phyloP scores from a whole-genome alignment of 2,888 invertebrate genomes.

The Kryphioiulus occultus region DNA sequence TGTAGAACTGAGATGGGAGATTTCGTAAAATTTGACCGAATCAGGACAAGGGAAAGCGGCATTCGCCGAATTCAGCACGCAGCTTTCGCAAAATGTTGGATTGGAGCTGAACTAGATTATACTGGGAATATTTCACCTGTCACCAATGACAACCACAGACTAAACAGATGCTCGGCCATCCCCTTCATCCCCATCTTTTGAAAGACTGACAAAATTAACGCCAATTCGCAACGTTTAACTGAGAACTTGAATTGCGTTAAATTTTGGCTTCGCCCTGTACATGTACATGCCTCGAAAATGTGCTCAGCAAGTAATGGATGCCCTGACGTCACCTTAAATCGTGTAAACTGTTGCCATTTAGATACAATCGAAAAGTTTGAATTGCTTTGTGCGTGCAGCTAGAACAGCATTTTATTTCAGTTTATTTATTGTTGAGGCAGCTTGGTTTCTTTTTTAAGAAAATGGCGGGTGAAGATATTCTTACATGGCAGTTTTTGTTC shows the following conservation, averaged over 20 bases:
- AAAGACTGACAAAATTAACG: neutral
- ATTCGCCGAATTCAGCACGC: neutral
- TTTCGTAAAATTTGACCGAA: neutral
- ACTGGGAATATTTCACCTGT: neutral
- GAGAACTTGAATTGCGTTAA: no score
- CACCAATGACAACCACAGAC: neutral
- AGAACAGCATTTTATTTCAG: neutral
- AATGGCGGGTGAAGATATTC: neutral
- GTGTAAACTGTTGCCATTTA: neutral
- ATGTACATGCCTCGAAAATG: neutral
- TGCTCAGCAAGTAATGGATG: neutral
- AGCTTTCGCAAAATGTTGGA: neutral
- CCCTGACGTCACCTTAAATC: neutral
- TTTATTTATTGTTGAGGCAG: neutral
- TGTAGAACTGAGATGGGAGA: conserved; percentile 7
- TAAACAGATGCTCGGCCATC: neutral
- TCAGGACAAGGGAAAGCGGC: conserved; percentile 2
- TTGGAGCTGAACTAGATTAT: neutral
- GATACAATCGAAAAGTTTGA: neutral
- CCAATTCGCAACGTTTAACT: no score
- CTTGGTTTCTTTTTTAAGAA: neutral
- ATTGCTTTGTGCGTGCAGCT: neutral
- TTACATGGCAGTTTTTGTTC: neutral
- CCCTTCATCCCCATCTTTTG: no score
- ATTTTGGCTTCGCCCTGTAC: neutral